phyloP scores from a whole-genome alignment of 1,140 invertebrate genomes.

The Seison nebaliae region DNA sequence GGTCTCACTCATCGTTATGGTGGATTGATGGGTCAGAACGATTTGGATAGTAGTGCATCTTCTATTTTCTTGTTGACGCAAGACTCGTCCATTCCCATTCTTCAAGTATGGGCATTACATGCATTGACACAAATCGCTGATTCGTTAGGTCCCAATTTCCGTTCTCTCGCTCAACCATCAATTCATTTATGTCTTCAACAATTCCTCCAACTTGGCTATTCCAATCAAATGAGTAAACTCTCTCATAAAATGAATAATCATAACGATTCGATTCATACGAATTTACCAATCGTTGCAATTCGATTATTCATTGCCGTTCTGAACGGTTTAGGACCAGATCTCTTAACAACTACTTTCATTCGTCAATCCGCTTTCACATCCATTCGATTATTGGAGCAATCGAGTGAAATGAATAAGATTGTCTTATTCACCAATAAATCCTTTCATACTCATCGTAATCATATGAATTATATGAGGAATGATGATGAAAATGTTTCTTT shows the following conservation, averaged over 20 bases:
- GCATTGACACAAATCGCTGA: constrained; percentile 76
- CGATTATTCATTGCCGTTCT: constrained; percentile 69
- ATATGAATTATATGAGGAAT: no score
- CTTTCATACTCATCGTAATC: no score
- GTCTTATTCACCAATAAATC: no score
- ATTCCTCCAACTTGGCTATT: no score
- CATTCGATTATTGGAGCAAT: constrained; percentile 70
- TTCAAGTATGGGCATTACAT: constrained; percentile 83
- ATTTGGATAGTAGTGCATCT: constrained; percentile 65
- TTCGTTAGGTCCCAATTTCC: constrained; percentile 87
- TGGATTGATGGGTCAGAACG: constrained; percentile 58
- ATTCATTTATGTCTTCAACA: constrained; percentile 59
- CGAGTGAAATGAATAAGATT: no score
- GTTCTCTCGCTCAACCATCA: constrained; percentile 73
- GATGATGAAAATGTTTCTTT: no score
- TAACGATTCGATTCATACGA: constrained; percentile 59
- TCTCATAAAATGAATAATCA: no score
- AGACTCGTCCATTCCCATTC: constrained; percentile 56
- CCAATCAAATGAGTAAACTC: no score
- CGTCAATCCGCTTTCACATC: constrained; percentile 29
- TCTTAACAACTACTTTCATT: constrained; percentile 42
- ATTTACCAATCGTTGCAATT: constrained; percentile 67
- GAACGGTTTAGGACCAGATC: constrained; percentile 83
- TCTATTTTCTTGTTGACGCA: constrained; percentile 72
- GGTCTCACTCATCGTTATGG: constrained; percentile 69